These are phyloP conservation scores for Philaethria dido DNA, from an alignment of 2,888 invertebrate species.

Conservation along the genomic window DNA sequence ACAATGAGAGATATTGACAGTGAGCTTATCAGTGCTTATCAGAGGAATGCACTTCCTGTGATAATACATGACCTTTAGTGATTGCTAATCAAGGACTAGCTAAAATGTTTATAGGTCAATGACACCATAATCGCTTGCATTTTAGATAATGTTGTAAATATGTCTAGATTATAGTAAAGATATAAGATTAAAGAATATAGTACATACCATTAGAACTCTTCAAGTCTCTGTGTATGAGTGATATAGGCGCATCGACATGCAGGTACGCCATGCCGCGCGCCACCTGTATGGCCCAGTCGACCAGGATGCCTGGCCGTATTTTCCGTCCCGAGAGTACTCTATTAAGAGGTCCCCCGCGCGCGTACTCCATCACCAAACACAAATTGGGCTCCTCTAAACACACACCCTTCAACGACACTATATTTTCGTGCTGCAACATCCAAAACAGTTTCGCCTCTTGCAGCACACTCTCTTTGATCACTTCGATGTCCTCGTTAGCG, in stretches of 20 bases:
- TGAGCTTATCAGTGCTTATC: slow-evolving; percentile 42
- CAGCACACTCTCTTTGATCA: slow-evolving; percentile 93
- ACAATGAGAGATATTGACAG: slow-evolving; percentile 41
- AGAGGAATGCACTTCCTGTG: slow-evolving; percentile 46
- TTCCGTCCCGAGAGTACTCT: slow-evolving; percentile 93
- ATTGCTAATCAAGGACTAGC: slow-evolving; percentile 42
- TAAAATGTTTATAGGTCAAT: slow-evolving; percentile 38
- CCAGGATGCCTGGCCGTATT: slow-evolving; percentile 95
- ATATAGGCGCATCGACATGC: slow-evolving; percentile 96
- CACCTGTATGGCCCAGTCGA: slow-evolving; percentile 99
- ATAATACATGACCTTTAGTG: slow-evolving; percentile 44
- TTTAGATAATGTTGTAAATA: not conserved
- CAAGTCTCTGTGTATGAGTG: slow-evolving; percentile 98
- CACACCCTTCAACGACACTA: slow-evolving; percentile 96
- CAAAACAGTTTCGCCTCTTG: slow-evolving; percentile 98
- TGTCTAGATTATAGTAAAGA: not conserved
- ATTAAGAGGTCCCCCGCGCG: slow-evolving; percentile 96
- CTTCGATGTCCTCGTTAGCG: slow-evolving; percentile 94
- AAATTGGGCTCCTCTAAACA: slow-evolving; percentile 95
- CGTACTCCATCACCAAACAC: slow-evolving; percentile 98
- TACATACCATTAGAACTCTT: slow-evolving; percentile 98
- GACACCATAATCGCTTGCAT: slow-evolving; percentile 29
- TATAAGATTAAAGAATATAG: too few species aligned
- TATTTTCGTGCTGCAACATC: slow-evolving; percentile 96
- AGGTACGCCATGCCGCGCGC: slow-evolving; percentile 98